Conservation (phyloP, 2,888 invertebrate species). For the Caenorhabditis parvicauda region DNA sequence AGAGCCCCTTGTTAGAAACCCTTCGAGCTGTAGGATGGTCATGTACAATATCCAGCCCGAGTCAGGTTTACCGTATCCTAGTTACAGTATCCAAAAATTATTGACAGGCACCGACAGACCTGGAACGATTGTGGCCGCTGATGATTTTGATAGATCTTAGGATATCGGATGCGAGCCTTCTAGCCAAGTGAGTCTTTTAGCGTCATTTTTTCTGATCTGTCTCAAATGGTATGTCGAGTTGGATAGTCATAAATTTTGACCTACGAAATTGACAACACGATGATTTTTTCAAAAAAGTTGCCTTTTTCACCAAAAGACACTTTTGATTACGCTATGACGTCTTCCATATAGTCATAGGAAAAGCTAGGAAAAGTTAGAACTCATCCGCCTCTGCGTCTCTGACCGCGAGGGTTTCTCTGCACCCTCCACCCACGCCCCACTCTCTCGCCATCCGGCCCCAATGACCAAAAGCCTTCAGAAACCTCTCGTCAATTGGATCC, state of each 20-base stretch:
- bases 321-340: constrained; percentile 7
- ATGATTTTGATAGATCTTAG: constrained; percentile 51
- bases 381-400: no score
- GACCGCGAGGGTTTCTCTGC: no score
- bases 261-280: no score
- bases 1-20: constrained; percentile 39
- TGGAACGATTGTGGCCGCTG: constrained; percentile 42
- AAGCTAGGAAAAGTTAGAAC: no score
- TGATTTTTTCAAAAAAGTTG: no score
- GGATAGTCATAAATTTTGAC: no score
- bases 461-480: constrained; percentile 9
- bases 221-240: neutral
- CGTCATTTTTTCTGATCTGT: neutral
- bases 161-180: constrained; percentile 36
- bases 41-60: constrained; percentile 19
- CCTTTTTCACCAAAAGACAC: no score
- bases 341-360: neutral
- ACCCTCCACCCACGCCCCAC: no score
- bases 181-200: constrained; percentile 44
- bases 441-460: no score
- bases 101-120: constrained; percentile 27
- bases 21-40: constrained; percentile 41
- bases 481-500: constrained; percentile 18
- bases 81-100: neutral
- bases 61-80: constrained; percentile 8